These are phyloP conservation scores for Craterocephalus amniculus DNA, from an alignment of 2,797 vertebrate species.

Conservation along the genomic window DNA sequence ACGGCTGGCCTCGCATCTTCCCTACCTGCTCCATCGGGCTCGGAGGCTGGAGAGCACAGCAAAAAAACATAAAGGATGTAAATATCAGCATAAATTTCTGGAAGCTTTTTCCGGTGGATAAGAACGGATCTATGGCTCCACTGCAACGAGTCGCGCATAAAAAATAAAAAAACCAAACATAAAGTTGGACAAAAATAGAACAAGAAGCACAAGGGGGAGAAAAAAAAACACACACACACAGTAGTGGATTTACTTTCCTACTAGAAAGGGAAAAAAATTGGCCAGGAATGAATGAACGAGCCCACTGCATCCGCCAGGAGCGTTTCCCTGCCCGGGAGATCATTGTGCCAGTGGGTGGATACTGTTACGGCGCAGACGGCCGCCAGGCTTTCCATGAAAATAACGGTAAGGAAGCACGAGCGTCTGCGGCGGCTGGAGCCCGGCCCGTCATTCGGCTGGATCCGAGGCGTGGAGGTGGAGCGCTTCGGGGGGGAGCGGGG, in stretches of 20 bases:
- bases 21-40: constrained; percentile 98
- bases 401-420: constrained; percentile 75
- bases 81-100: constrained; percentile 1
- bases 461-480: not conserved
- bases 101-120: too few relatives aligned
- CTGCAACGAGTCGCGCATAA: constrained; percentile 31
- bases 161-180: constrained; percentile 29
- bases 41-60: constrained; percentile 83
- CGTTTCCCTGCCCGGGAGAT: constrained; percentile 74
- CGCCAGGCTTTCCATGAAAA: constrained; percentile 74
- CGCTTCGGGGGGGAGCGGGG: too few relatives aligned
- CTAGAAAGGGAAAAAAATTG: constrained; percentile 69
- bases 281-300: constrained; percentile 79
- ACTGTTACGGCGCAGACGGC: constrained; percentile 69
- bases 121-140: constrained; percentile 34
- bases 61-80: constrained; percentile 5
- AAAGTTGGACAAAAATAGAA: constrained; percentile 62
- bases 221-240: constrained; percentile 49
- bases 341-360: constrained; percentile 80
- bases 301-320: constrained; percentile 78
- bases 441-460: constrained; percentile 69
- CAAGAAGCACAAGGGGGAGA: constrained; percentile 49
- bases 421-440: constrained; percentile 72
- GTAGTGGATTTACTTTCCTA: constrained; percentile 74
- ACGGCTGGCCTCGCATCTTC: constrained; percentile 95